phyloP scores from a whole-genome alignment of 2,113 vertebrate species.

The Eulacestoma nigropectus region DNA sequence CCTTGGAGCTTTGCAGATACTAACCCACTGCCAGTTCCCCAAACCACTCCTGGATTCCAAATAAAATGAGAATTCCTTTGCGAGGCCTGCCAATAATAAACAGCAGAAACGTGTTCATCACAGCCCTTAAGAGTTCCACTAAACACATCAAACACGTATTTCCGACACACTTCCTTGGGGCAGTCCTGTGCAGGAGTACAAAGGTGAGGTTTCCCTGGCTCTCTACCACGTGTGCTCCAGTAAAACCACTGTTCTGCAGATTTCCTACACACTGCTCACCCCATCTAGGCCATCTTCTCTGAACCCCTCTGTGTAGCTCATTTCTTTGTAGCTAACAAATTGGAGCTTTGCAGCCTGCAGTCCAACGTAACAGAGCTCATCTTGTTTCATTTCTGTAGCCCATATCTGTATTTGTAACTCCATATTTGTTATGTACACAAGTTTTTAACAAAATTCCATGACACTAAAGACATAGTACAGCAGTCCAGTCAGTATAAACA shows the following conservation, averaged over 20 bases:
- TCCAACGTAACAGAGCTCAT: neutral
- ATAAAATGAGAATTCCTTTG: constrained; percentile 41
- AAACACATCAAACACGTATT: neutral
- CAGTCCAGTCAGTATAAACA: neutral
- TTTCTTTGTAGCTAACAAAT: neutral
- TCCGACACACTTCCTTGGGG: neutral
- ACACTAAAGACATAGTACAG: neutral
- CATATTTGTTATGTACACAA: neutral
- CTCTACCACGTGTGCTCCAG: neutral
- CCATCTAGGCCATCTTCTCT: neutral
- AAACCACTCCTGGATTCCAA: constrained; percentile 55
- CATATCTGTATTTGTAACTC: neutral
- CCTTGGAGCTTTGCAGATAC: neutral
- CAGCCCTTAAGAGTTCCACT: neutral
- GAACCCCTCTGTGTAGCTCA: neutral
- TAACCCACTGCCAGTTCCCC: neutral
- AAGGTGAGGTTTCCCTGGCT: constrained; percentile 11
- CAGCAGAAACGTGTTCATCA: neutral
- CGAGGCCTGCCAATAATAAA: constrained; percentile 16
- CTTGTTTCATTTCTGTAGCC: neutral
- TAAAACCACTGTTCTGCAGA: neutral
- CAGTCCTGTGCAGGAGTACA: neutral
- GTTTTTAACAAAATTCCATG: neutral
- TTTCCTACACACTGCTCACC: neutral
- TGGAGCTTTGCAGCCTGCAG: neutral